Evolutionary conservation across 2,113 vertebrate species (phyloP), one percentile per base, ranked within the genome.

Genomic region (Petromus typicus): DNA sequence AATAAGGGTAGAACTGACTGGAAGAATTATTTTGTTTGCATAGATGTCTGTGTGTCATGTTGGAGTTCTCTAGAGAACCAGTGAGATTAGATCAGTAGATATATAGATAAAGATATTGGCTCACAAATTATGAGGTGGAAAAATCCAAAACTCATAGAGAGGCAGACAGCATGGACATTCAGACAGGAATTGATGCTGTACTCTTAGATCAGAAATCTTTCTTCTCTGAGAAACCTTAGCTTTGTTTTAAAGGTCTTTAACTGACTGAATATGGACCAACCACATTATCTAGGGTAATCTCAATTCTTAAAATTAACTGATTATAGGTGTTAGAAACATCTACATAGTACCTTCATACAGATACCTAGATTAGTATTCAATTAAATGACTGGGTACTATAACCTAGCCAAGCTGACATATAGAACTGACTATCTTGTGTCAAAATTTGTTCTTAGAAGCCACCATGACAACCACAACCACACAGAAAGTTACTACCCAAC

Each of bases 331-430:
- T 80, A 82, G 63, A 61, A 59, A 56, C 14, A 56, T 56, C 16
- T 12, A 51, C n/a, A 75, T 76, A 89, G 76, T 59, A 45, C 32
- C 78, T 85, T 95, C 87, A 87, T 12, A 89, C 73, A 71, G 87
- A 90, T 61, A n/a, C 25, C 61, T 37, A 56, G 7, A 69, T 54
- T 57, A 40, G 20, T 23, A 5, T 92, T 90, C 87, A 48, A 89
- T 87, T 86, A 90, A 79, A 73, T 89, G 80, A 43, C 89, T 11
- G 23, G 32, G 51, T 79, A 67, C 80, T 71, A 12, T 1, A 66
- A 34, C 22, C 17, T 80, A n/a, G n/a, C 54, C 12, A 48, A 83
- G 34, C 10, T 30, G 64, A 81, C 48, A 48, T 0, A 45, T 34
- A 59, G 71, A 94, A 84, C 32, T 56, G 20, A 73, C 48, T 45